A percentile compares a stretch with the other conserved stretches of the same genome.
Conservation (phyloP, 1,140 invertebrate species). For the Eulimnadia texana region DNA sequence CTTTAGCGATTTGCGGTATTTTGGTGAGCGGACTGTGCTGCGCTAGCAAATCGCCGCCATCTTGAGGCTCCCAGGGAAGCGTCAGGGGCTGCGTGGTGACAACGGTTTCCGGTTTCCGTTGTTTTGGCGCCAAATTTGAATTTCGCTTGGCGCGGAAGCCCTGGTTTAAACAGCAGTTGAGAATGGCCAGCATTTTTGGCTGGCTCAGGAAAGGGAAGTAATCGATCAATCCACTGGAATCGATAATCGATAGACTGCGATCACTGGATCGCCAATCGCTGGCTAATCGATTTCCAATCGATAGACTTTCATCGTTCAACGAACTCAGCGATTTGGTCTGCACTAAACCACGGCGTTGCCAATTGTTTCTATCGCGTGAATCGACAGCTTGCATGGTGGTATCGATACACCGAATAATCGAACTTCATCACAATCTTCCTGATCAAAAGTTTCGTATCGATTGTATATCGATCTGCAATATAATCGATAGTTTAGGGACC, state of each 20-base stretch:
- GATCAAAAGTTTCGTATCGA: no score
- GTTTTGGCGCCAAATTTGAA: background rate
- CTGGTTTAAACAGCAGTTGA: conserved; percentile 3
- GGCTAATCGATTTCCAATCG: background rate
- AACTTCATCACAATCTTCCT: background rate
- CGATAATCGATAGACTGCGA: background rate
- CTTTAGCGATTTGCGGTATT: conserved; percentile 2
- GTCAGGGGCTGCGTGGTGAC: background rate
- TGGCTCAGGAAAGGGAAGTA: background rate
- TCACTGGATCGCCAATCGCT: background rate
- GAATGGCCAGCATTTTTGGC: conserved; percentile 6
- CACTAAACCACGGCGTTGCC: background rate
- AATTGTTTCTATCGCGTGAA: background rate
- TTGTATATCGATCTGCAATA: no score
- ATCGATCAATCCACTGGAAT: background rate
- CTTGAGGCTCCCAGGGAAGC: background rate
- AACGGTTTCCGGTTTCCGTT: background rate
- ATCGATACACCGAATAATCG: background rate
- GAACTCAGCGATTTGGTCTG: background rate
- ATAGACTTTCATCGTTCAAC: background rate
- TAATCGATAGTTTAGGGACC: no score
- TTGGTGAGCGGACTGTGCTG: background rate
- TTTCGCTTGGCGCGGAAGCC: background rate
- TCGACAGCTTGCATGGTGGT: background rate
- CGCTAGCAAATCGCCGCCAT: background rate